Base-by-base conservation (phyloP, 2,113 vertebrate genomes). In the Loxodonta africana region DNA sequence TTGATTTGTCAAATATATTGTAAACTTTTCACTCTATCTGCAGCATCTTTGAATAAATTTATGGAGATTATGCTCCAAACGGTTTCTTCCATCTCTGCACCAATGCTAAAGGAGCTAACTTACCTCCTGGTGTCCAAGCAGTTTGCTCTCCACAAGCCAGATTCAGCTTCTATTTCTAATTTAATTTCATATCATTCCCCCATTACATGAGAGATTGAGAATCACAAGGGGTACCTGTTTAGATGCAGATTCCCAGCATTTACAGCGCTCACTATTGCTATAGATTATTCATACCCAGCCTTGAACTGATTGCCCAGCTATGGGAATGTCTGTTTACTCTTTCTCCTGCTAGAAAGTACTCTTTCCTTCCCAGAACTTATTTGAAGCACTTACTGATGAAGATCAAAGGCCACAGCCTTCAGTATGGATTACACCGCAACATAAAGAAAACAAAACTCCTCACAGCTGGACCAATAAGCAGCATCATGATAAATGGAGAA, bases 1-100 rank as follows among this genome's bases (percentile, higher is more conserved):
- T 91, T 91, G 81, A 93, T 93, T 96, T 94, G 80, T 77, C 63
- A 96, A 63, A 88, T 92, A 83, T 80, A 88, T 63, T 87, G 67
- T 78, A 46, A 84, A 84, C 28, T 92, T 86, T 76, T 91, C 78
- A 81, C 48, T 95, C 51, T 94, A 9, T 37, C 8, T 5, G 4
- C 3, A 57, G 48, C 63, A 93, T 89, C 51, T 83, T 77, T 91
- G 46, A 94, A 83, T 85, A 78, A 77, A 83, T 83, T 67, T 37
- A 90, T 5, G 21, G 81, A 82, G 33, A 41, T 60, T 8, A 26
- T 76, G 30, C 26, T 73, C 53, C 44, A 18, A 82, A 78, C 18
- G 0, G 4, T 71, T 53, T 73, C 60, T 30, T 37, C 26, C 69
- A 51, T 46, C 15, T 81, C 48, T 18, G 2, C 26, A 78, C 8